Evolutionary conservation across 2,113 vertebrate genomes (phyloP).

Genomic region (Oncorhynchus tshawytscha): DNA sequence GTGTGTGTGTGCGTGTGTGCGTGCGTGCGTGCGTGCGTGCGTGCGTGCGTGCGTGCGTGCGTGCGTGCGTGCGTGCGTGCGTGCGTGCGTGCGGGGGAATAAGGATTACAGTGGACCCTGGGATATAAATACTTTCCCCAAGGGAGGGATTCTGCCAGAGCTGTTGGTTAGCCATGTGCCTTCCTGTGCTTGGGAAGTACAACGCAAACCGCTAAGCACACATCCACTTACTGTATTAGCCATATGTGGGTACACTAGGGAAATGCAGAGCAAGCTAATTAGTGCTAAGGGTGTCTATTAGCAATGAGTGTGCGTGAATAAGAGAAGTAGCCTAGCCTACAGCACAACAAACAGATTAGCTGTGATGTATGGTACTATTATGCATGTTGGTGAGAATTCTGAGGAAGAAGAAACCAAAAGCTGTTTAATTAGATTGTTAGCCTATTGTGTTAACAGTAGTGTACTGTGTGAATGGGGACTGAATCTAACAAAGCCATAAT

Average conservation of each 20-base stretch:
- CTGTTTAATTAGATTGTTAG: not conserved
- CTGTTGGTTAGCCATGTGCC: slow-evolving; percentile 30
- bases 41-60: not conserved
- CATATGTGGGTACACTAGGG: not conserved
- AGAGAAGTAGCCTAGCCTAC: not conserved
- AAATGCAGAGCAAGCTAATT: slow-evolving; percentile 27
- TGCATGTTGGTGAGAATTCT: not conserved
- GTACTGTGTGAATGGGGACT: too few species aligned
- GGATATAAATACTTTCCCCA: slow-evolving; percentile 59
- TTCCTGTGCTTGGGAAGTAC: slow-evolving; percentile 35
- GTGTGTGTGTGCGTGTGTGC: slow-evolving; percentile 1
- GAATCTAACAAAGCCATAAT: too few species aligned
- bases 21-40: too few species aligned
- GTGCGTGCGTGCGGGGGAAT: not conserved
- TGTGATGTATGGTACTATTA: not conserved
- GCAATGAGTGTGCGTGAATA: not conserved
- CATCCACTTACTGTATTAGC: not conserved
- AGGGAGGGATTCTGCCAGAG: slow-evolving; percentile 45
- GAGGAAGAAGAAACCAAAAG: not conserved
- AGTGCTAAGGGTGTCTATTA: not conserved
- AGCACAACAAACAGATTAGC: not conserved
- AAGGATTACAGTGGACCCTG: slow-evolving; percentile 60
- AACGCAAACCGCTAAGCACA: slow-evolving; percentile 21
- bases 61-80: not conserved
- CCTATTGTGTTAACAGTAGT: not conserved